phyloP scores from a whole-genome alignment of 2,888 invertebrate genomes.

The Polyommatus icarus region DNA sequence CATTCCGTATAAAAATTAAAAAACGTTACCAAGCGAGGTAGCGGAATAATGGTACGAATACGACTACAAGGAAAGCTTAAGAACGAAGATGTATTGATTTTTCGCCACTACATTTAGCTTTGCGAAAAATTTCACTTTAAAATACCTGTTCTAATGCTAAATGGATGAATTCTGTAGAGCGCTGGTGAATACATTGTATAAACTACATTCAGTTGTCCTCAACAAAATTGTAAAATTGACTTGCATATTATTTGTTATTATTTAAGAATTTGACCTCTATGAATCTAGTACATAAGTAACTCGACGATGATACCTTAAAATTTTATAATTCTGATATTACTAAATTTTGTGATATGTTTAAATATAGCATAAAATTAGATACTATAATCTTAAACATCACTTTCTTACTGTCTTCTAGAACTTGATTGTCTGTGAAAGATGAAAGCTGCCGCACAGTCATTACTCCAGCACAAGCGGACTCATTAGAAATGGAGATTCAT shows the following conservation, averaged over 20 bases:
- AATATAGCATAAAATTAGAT: too few relatives aligned
- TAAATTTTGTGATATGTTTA: background rate
- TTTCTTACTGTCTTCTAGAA: background rate
- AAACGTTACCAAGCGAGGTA: slow-evolving; percentile 40
- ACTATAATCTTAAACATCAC: background rate
- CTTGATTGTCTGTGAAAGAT: background rate
- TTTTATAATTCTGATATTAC: too few relatives aligned
- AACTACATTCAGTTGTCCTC: background rate
- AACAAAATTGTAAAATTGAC: background rate
- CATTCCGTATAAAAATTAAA: background rate
- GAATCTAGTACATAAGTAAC: background rate
- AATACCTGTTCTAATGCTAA: slow-evolving; percentile 21
- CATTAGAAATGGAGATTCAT: slow-evolving; percentile 72
- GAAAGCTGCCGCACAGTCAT: background rate
- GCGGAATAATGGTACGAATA: background rate
- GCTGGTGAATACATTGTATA: background rate
- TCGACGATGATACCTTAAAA: background rate
- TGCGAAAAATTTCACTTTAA: slow-evolving; percentile 14
- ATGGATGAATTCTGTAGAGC: slow-evolving; percentile 8
- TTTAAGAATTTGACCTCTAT: background rate
- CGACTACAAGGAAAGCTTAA: slow-evolving; percentile 30
- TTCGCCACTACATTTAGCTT: slow-evolving; percentile 18
- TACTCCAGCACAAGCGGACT: slow-evolving; percentile 54
- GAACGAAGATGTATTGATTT: slow-evolving; percentile 21
- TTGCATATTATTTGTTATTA: background rate